Base-by-base conservation (phyloP, 2,888 invertebrate genomes). In the Podotricha telesiphe region DNA sequence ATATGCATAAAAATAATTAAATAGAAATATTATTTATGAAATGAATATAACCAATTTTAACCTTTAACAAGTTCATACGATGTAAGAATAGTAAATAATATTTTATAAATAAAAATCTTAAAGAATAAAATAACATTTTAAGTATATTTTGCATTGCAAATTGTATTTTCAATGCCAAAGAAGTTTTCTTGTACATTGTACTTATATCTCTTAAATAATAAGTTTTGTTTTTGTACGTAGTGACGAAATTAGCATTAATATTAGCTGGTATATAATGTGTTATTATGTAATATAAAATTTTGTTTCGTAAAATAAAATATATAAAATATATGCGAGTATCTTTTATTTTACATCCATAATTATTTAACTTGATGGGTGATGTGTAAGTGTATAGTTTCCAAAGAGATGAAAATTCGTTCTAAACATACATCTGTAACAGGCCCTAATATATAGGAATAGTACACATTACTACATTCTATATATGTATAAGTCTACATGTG, bases 101-200 rank as follows among this genome's bases (percentile, higher is more conserved):
- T 8, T 3, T 28, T n/a, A n/a, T 2, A 28, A 10, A 48, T 19
- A 6, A n/a, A 15, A 8, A 28, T 28, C 28, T 4, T 28, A 22
- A 22, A 51, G 28, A 28, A 7, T 8, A n/a, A 22, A 53, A 53
- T 15, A 51, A n/a, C 7, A 13, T 15, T 53, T 28, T n/a, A 28
- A 19, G 22, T 28, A 3, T n/a, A 2, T 15, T 28, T 8, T 22
- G 8, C 5, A 28, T 53, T 53, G 51, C 8, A 15, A 51, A 53
- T 15, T 53, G n/a, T 53, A 28, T 53, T 28, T 28, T 53, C 53
- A 53, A 53, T 53, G 28, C 53, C 53, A 53, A 53, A 53, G 53
- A 53, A 20, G 28, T 5, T 51, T 51, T 22, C 22, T n/a, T 22
- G 22, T 53, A 15, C 22, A 51, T 10, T 7, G 0, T n/a, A 53